Conservation (phyloP, 2,113 vertebrate genomes). For the Apodemus speciosus region DNA sequence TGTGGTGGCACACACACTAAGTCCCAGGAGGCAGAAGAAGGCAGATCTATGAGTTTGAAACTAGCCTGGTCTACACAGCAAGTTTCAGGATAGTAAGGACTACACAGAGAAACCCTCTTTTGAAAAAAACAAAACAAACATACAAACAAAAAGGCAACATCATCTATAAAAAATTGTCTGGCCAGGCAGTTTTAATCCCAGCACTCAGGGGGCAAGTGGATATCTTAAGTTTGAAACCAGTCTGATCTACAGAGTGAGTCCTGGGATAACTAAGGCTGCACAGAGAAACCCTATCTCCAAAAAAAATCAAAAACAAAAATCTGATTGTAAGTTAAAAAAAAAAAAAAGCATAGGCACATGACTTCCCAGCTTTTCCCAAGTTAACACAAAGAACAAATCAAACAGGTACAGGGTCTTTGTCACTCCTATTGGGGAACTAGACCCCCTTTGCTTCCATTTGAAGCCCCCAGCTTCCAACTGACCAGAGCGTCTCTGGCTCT, state of each 20-base stretch:
- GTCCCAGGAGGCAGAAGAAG: neutral
- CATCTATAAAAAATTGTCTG: neutral
- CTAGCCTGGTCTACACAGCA: neutral
- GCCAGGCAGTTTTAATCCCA: neutral
- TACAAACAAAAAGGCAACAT: neutral
- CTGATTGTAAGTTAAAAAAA: neutral
- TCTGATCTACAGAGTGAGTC: neutral
- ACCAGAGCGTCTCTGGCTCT: neutral
- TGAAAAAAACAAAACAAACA: neutral
- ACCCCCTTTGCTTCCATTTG: constrained; percentile 7
- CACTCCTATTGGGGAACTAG: neutral
- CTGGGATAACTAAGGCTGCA: neutral
- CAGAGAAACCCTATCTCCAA: neutral
- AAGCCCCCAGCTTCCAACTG: neutral
- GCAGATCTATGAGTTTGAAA: neutral
- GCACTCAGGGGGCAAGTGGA: neutral
- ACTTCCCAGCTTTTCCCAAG: constrained; percentile 28
- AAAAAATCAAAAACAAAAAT: neutral
- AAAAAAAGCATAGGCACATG: neutral
- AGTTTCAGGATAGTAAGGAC: neutral
- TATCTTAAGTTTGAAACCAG: neutral
- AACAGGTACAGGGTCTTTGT: neutral
- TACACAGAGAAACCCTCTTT: neutral
- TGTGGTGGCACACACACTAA: neutral
- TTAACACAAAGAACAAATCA: constrained; percentile 7